Evolutionary conservation across 1,140 invertebrate species (phyloP).

Genomic region (Schlechtendalia chinensis): DNA sequence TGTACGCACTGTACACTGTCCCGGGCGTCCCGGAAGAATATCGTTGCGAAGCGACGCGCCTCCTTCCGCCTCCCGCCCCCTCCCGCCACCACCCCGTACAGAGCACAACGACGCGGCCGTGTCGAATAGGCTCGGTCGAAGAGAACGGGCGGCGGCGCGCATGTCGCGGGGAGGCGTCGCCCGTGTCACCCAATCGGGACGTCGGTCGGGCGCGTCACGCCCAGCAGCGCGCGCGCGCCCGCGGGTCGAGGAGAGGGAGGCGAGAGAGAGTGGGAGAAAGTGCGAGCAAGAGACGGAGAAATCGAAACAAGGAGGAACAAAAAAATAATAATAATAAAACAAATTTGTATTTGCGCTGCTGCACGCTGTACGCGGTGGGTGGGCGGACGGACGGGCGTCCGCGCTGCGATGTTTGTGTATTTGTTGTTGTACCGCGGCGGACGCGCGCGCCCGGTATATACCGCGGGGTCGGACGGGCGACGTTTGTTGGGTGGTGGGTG

Average conservation of each 20-base stretch:
- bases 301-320: not conserved
- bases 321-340: slow-evolving; percentile 38
- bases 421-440: slow-evolving; percentile 47
- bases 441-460: not conserved
- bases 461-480: not conserved
- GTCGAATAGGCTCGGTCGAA: not conserved
- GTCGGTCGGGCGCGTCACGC: slow-evolving; percentile 19
- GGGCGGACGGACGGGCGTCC: not conserved
- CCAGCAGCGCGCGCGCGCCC: not conserved
- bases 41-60: too few species aligned
- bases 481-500: too few species aligned
- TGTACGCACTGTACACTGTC: too few species aligned
- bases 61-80: not conserved
- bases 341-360: slow-evolving; percentile 33
- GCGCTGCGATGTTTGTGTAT: slow-evolving; percentile 47
- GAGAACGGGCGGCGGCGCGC: not conserved
- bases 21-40: not conserved
- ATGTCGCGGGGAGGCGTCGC: not conserved
- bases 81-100: not conserved
- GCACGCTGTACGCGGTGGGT: slow-evolving; percentile 14
- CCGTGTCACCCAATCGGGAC: slow-evolving; percentile 4
- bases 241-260: not conserved
- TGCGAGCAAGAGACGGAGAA: not conserved
- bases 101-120: not conserved
- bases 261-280: not conserved